phyloP scores from a whole-genome alignment of 2,113 vertebrate species.

The Smithornis capensis region DNA sequence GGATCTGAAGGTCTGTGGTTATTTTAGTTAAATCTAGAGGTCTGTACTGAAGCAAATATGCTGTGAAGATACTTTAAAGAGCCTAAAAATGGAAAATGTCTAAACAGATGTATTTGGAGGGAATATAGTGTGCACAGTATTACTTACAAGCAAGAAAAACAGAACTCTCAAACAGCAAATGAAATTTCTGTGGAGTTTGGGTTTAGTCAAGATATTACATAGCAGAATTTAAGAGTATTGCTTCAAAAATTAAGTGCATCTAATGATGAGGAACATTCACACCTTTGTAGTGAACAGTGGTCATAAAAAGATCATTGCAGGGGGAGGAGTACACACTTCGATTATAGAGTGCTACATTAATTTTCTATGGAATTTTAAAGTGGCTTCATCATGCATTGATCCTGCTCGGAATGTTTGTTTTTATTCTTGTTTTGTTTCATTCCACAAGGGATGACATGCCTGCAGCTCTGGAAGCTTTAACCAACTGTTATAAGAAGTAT shows the following conservation, averaged over 20 bases:
- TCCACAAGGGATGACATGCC: conserved; percentile 78
- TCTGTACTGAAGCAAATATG: background rate
- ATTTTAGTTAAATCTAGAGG: background rate
- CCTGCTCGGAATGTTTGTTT: background rate
- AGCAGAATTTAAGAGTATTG: background rate
- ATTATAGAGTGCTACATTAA: background rate
- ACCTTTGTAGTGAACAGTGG: background rate
- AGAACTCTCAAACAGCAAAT: background rate
- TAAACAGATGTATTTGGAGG: background rate
- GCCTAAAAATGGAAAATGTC: background rate
- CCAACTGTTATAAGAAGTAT: conserved; percentile 81
- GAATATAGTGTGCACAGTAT: background rate
- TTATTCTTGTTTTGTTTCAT: conserved; percentile 37
- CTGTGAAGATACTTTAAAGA: background rate
- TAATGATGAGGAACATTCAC: background rate
- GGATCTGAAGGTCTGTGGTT: background rate
- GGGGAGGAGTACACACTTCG: background rate
- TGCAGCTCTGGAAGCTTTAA: conserved; percentile 78
- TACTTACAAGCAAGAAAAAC: background rate
- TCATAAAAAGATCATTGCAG: background rate
- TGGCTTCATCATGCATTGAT: background rate
- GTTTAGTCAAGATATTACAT: background rate
- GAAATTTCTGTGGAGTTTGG: background rate
- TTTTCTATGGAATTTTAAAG: background rate
- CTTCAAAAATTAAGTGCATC: background rate